Evolutionary conservation across 2,888 invertebrate species (phyloP).

Genomic region (Raillietiella orientalis): DNA sequence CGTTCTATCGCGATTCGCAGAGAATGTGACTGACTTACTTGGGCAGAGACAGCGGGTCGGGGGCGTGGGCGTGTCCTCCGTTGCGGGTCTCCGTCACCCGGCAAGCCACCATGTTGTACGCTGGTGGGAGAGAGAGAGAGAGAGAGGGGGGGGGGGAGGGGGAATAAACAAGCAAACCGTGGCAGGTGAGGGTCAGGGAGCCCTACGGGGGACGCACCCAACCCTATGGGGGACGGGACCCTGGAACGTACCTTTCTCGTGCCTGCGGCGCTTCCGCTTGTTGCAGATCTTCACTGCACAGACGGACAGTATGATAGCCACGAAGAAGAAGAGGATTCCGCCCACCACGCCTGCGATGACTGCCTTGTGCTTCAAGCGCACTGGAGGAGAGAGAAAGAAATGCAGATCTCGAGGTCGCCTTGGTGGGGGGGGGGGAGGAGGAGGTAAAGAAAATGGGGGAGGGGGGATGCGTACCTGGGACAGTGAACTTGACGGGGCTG

Average conservation of each 20-base stretch:
- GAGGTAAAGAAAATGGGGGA: no score
- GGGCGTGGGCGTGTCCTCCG: conserved; percentile 36
- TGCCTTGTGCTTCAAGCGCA: conserved; percentile 15
- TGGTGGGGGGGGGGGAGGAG: no score
- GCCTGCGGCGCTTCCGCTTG: conserved; percentile 81
- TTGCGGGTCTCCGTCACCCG: conserved; percentile 75
- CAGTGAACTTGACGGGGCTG: conserved; percentile 55
- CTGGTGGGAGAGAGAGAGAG: no score
- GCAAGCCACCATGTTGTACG: conserved; percentile 94
- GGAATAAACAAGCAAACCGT: neutral
- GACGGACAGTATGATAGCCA: conserved; percentile 82
- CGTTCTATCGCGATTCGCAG: conserved; percentile 1
- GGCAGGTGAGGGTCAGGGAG: no score
- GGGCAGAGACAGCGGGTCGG: conserved; percentile 77
- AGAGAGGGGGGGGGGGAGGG: no score
- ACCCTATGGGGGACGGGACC: neutral
- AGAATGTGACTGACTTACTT: conserved; percentile 29
- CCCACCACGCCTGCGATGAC: conserved; percentile 88
- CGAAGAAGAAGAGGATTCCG: conserved; percentile 84
- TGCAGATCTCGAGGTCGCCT: no score
- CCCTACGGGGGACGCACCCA: neutral
- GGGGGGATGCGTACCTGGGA: conserved; percentile 26
- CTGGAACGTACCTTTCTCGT: conserved; percentile 50
- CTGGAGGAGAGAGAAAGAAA: neutral
- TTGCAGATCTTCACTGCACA: conserved; percentile 95